These are phyloP conservation scores for Synergus gifuensis DNA, from an alignment of 2,888 invertebrate genomes.

Conservation along the genomic window DNA sequence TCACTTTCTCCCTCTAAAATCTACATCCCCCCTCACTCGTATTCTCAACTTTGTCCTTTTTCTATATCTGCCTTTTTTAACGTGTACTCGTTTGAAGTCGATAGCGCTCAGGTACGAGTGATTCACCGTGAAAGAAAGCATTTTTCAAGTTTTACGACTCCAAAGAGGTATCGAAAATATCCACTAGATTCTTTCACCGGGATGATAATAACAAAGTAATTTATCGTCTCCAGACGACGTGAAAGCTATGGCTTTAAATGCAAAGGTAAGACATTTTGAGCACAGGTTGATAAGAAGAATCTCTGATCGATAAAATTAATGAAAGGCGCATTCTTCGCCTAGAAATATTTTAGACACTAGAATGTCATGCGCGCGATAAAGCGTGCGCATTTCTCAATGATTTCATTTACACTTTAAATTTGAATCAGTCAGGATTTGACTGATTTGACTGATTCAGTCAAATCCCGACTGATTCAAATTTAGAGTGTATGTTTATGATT, in stretches of 20 bases:
- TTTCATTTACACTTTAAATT: too few species aligned
- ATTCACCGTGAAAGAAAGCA: constrained; percentile 60
- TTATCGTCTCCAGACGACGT: constrained; percentile 41
- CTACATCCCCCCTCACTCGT: constrained; percentile 24
- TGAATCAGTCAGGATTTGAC: too few species aligned
- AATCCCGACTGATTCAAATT: too few species aligned
- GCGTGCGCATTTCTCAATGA: too few species aligned
- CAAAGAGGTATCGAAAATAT: constrained; percentile 36
- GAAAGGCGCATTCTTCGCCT: background rate
- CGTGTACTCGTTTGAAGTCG: constrained; percentile 53
- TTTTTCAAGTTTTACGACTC: constrained; percentile 46
- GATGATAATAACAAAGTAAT: constrained; percentile 40
- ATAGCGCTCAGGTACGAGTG: constrained; percentile 59
- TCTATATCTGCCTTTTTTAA: constrained; percentile 46
- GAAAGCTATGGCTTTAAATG: constrained; percentile 31
- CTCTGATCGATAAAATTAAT: background rate
- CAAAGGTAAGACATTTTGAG: background rate
- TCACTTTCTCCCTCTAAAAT: constrained; percentile 47
- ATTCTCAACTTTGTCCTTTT: constrained; percentile 21
- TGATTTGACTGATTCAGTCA: too few species aligned
- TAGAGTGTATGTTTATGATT: too few species aligned
- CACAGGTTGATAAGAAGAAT: constrained; percentile 22
- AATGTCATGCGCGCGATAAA: too few species aligned
- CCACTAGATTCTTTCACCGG: constrained; percentile 39
- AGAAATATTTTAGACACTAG: background rate